Percentiles rank a stretch among this genome's conserved stretches.
phyloP scores from a whole-genome alignment of 2,797 vertebrate species.

The Sciaenops ocellatus region DNA sequence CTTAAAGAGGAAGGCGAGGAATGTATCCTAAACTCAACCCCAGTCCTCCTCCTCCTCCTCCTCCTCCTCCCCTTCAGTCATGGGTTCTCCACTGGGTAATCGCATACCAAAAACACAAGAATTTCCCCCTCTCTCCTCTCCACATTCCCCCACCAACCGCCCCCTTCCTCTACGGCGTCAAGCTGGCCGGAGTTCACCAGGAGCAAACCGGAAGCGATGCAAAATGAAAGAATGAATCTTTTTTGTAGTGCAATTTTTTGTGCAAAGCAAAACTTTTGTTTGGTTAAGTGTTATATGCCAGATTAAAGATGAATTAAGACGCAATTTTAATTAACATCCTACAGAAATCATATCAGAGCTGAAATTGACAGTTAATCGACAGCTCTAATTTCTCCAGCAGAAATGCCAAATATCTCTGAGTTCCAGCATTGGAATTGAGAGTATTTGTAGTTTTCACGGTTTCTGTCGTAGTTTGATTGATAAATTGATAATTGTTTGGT shows the following conservation, averaged over 20 bases:
- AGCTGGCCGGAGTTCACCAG: slow-evolving; percentile 6
- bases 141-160: slow-evolving; percentile 48
- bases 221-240: slow-evolving; percentile 47
- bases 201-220: slow-evolving; percentile 45
- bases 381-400: neutral
- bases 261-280: no score
- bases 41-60: slow-evolving; percentile 29
- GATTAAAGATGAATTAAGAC: neutral
- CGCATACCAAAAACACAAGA: slow-evolving; percentile 82
- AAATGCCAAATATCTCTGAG: neutral
- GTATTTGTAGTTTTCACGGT: neutral
- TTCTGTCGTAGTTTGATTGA: neutral
- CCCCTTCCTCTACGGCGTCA: slow-evolving; percentile 19
- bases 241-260: no score
- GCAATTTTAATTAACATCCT: neutral
- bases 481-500: neutral
- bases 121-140: slow-evolving; percentile 74
- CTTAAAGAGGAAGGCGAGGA: slow-evolving; percentile 75
- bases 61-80: slow-evolving; percentile 74
- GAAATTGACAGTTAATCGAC: neutral
- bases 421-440: neutral
- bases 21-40: slow-evolving; percentile 76
- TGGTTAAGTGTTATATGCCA: neutral
- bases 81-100: slow-evolving; percentile 80
- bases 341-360: neutral